Evolutionary conservation across 2,113 vertebrate species (phyloP).

Genomic region (Rhadina sibilatrix): DNA sequence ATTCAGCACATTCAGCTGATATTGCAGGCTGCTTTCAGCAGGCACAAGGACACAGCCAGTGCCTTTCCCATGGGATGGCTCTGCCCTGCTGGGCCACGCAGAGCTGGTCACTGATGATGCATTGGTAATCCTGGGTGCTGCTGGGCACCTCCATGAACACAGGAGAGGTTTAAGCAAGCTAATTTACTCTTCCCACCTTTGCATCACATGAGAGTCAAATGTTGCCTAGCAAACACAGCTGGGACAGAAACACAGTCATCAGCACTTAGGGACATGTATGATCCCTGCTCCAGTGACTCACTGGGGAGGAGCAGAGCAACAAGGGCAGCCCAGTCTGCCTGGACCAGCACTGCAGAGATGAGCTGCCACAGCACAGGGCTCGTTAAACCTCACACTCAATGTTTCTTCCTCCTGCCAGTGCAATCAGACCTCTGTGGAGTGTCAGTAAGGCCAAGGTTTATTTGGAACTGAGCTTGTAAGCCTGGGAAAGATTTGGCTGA

Average conservation of each 20-base stretch:
- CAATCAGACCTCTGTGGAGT: not conserved
- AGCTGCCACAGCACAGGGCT: not conserved
- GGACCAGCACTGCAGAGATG: not conserved
- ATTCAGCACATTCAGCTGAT: not conserved
- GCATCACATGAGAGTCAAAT: not conserved
- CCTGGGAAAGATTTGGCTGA: not conserved
- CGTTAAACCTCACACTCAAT: not conserved
- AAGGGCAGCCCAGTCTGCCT: not conserved
- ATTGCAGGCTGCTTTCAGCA: not conserved
- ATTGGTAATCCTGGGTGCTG: not conserved
- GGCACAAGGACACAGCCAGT: not conserved
- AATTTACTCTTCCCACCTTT: not conserved
- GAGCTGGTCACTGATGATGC: not conserved
- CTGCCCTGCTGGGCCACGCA: not conserved
- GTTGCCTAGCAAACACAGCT: not conserved
- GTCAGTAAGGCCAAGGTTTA: not conserved
- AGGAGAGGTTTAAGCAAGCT: not conserved
- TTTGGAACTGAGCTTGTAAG: not conserved
- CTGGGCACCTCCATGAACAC: not conserved
- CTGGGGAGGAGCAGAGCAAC: not conserved
- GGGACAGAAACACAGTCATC: not conserved
- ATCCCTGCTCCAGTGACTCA: not conserved
- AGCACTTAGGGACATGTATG: not conserved
- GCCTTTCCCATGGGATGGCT: not conserved
- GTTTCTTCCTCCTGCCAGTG: not conserved